Percentiles rank a stretch among this genome's conserved stretches.
Evolutionary conservation across 2,888 invertebrate genomes (phyloP).

Genomic region (Rhyacophila evoluta): DNA sequence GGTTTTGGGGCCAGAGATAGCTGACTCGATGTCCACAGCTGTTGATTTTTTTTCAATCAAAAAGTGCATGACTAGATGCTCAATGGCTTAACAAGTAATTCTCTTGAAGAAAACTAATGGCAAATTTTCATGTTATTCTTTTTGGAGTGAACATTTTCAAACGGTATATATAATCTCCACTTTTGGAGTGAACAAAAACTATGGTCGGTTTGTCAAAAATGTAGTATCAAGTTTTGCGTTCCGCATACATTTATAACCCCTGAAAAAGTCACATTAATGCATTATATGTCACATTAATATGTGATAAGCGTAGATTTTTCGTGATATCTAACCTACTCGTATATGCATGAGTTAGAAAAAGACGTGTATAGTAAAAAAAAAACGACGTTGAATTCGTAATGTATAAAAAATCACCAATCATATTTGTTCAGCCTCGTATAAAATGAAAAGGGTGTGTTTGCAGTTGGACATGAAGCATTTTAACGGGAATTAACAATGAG

Average conservation of each 20-base stretch:
- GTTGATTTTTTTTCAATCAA: too few species aligned
- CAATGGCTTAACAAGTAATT: too few species aligned
- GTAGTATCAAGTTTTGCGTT: too few species aligned
- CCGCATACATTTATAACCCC: slow-evolving; percentile 22
- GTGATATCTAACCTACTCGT: slow-evolving; percentile 36
- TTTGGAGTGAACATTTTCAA: too few species aligned
- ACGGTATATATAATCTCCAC: too few species aligned
- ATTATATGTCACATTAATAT: slow-evolving; percentile 44
- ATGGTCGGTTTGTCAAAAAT: too few species aligned
- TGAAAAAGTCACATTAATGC: slow-evolving; percentile 37
- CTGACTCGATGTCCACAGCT: too few species aligned
- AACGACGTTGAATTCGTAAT: slow-evolving; percentile 29
- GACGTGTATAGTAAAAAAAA: slow-evolving; percentile 41
- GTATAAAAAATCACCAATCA: slow-evolving; percentile 37
- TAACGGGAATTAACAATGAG: neutral
- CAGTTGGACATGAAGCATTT: neutral
- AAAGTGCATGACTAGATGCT: too few species aligned
- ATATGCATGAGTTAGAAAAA: slow-evolving; percentile 43
- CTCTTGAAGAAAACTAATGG: too few species aligned
- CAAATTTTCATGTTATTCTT: too few species aligned
- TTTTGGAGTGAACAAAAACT: too few species aligned
- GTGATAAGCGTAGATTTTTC: slow-evolving; percentile 53
- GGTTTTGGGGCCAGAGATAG: too few species aligned
- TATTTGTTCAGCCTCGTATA: slow-evolving; percentile 35
- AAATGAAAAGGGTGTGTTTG: slow-evolving; percentile 10